Conservation (phyloP, 2,888 invertebrate genomes). For the Netelia fuscicornis region DNA sequence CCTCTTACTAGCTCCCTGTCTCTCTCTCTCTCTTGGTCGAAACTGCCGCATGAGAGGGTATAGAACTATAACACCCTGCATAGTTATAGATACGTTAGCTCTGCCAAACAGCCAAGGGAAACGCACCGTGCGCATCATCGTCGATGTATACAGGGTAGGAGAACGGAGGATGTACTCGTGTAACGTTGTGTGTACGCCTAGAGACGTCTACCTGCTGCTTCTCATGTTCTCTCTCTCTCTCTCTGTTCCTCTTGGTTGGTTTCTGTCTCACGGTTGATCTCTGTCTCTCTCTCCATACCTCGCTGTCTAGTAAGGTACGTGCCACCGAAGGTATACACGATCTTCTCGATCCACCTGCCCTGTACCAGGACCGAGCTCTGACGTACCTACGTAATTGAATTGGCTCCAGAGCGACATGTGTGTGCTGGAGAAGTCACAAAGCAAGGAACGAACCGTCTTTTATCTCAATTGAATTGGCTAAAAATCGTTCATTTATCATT, state of each 20-base stretch:
- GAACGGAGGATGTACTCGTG: not conserved
- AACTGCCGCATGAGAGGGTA: constrained; percentile 18
- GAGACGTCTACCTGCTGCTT: constrained; percentile 30
- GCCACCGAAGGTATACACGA: constrained; percentile 51
- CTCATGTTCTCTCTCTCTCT: not conserved
- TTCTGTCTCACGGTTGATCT: no score
- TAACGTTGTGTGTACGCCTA: not conserved
- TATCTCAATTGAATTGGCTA: constrained; percentile 21
- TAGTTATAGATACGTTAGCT: not conserved
- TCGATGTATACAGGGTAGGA: constrained; percentile 8
- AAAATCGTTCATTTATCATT: not conserved
- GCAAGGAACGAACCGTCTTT: constrained; percentile 9
- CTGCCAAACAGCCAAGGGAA: constrained; percentile 25
- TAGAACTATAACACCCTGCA: not conserved
- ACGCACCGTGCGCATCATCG: constrained; percentile 11
- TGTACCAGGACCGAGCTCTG: constrained; percentile 21
- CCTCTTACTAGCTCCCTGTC: not conserved
- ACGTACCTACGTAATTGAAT: constrained; percentile 57
- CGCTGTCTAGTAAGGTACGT: constrained; percentile 17
- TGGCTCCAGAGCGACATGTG: constrained; percentile 13
- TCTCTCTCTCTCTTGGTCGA: not conserved
- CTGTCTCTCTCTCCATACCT: not conserved
- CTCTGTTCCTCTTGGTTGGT: not conserved
- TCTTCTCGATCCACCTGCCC: constrained; percentile 52
- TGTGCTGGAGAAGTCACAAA: not conserved